Percentiles rank a stretch among this genome's conserved stretches.
phyloP scores from a whole-genome alignment of 2,888 invertebrate species.

The Brachynemurus nebulosus region DNA sequence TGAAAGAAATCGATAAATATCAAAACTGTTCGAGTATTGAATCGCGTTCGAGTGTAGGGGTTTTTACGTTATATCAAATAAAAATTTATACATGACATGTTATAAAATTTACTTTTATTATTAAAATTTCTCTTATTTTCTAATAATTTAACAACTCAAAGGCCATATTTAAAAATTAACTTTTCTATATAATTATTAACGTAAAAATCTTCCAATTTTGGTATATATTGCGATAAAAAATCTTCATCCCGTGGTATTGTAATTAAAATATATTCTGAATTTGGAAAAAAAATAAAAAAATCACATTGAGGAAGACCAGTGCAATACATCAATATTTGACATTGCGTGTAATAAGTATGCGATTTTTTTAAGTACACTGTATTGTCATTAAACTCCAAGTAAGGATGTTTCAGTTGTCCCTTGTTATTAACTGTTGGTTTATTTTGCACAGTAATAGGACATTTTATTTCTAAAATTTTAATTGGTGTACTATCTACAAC shows the following conservation, averaged over 20 bases:
- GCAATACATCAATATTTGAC: background rate
- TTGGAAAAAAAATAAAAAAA: background rate
- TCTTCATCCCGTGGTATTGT: background rate
- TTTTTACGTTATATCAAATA: no score
- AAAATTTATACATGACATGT: background rate
- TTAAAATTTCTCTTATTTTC: background rate
- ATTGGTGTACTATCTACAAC: slow-evolving; percentile 1
- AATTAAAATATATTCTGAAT: background rate
- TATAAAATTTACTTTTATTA: background rate
- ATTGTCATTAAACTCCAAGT: slow-evolving; percentile 1
- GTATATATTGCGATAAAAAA: background rate
- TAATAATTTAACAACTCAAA: background rate
- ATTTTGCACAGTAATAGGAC: slow-evolving; percentile 4
- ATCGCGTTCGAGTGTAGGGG: no score
- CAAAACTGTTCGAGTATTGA: no score
- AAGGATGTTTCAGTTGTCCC: slow-evolving; percentile 3
- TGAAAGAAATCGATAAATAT: no score
- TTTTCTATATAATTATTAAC: background rate
- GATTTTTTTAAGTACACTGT: background rate
- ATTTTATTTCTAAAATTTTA: slow-evolving; percentile 4
- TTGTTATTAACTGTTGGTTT: background rate
- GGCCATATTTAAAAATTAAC: background rate
- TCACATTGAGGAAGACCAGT: background rate
- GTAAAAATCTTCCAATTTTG: background rate
- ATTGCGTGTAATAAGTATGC: background rate